phyloP scores from a whole-genome alignment of 1,140 invertebrate species.

The Diplogasteroides magnus region DNA sequence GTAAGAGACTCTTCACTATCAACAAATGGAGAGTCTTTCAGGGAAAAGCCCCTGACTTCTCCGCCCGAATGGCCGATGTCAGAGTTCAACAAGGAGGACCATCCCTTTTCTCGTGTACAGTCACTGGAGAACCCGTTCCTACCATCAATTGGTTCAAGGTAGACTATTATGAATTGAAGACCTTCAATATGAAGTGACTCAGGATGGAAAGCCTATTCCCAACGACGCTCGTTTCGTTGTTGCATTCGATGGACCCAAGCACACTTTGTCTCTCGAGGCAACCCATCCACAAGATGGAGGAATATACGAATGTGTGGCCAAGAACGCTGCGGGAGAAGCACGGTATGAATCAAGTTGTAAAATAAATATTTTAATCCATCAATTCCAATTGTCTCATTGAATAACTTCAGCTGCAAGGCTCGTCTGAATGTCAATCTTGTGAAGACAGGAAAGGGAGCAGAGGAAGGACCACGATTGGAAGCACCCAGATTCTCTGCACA shows the following conservation, averaged over 20 bases:
- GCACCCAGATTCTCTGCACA: constrained; percentile 74
- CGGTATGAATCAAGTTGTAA: constrained; percentile 56
- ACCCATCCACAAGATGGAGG: constrained; percentile 76
- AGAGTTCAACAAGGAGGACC: constrained; percentile 38
- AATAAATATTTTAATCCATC: background rate
- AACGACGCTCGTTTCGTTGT: constrained; percentile 81
- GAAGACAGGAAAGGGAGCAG: constrained; percentile 49
- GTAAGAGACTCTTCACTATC: constrained; percentile 4
- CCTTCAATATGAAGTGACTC: background rate
- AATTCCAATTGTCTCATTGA: background rate
- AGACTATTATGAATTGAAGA: background rate
- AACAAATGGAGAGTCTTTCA: background rate
- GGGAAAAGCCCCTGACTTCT: constrained; percentile 42
- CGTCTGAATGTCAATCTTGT: constrained; percentile 46
- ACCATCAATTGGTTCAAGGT: constrained; percentile 72
- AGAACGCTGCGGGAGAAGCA: constrained; percentile 75
- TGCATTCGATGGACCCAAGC: constrained; percentile 75
- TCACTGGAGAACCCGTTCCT: constrained; percentile 74
- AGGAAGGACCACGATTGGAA: constrained; percentile 60
- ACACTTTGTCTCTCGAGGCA: constrained; percentile 78
- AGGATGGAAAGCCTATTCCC: constrained; percentile 79
- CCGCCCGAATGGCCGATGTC: constrained; percentile 38
- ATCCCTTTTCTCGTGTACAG: constrained; percentile 55
- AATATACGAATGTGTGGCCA: constrained; percentile 73
- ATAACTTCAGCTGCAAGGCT: constrained; percentile 44